Base-by-base conservation (phyloP, 2,888 invertebrate species). In the Polyommatus iphigenia region DNA sequence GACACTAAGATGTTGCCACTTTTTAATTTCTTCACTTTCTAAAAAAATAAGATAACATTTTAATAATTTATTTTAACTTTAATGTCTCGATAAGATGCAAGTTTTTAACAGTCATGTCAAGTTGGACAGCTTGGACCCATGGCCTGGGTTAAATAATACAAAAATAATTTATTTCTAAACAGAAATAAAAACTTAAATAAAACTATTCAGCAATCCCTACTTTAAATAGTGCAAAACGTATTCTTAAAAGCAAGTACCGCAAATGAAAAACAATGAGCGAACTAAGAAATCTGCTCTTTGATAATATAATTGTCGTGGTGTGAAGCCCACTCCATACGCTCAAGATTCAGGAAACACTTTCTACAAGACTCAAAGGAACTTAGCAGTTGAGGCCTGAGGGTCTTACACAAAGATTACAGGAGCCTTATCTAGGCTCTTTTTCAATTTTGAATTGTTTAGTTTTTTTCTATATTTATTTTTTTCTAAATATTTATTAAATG, bases 361-460 rank as follows among this genome's bases (percentile, higher is more conserved):
- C 67, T 67, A 32, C 62, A 24, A 29, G 67, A 32, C 67, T 67
- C 67, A 67, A 67, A 67, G 67, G 29, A 67, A 67, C 67, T 67
- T 29, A 67, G 67, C 67, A 67, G 20, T 67, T 29, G 54, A 54
- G 54, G 10, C 46, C 46, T 29, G n/a, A 62, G 62, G 67, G 29
- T 32, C 67, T 67, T 32, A 67, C 29, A 67, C 67, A 67, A 67
- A 67, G 67, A 67, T 67, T 67, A 67, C 67, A 7, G 67, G 67
- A 32, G 18, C 29, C 67, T 18, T 67, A 67, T 13, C 29, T 67
- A 67, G 29, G 6, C 67, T 67, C 29, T 67, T 50, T 54, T 5
- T 54, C 4, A 18, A 18, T 18, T 54, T 54, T 54, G 5, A 24
- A 62, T 62, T 62, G 20, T 24, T 62, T 24, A 18, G 54, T 13